A percentile compares a stretch with the other conserved stretches of the same genome.
Conservation (phyloP, 2,797 vertebrate species). For the Pelodytes ibericus region DNA sequence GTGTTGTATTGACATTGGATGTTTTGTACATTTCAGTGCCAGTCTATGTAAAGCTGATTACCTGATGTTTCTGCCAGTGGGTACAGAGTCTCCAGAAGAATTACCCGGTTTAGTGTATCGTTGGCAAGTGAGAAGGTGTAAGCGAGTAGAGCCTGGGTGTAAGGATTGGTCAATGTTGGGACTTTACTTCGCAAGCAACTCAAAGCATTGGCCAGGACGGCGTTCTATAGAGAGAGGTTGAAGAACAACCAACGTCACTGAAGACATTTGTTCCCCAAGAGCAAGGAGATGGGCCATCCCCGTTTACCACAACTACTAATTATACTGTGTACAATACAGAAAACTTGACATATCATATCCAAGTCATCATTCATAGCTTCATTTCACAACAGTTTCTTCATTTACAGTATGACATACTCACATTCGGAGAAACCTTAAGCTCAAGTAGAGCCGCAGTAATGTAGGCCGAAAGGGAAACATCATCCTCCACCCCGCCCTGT, state of each 20-base stretch:
- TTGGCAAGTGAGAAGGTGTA: constrained; percentile 21
- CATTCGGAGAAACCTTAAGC: constrained; percentile 57
- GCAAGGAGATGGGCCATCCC: too few species aligned
- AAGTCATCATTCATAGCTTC: too few species aligned
- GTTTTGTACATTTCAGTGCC: too few species aligned
- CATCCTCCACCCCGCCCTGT: constrained; percentile 78
- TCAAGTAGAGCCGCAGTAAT: constrained; percentile 73
- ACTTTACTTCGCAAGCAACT: background rate
- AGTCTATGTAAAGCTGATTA: background rate
- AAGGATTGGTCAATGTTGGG: background rate
- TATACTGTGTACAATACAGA: too few species aligned
- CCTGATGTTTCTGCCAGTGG: background rate
- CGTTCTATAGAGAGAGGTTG: background rate
- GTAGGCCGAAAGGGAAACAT: constrained; percentile 76
- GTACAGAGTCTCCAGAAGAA: constrained; percentile 9
- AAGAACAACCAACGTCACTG: too few species aligned
- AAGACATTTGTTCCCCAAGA: too few species aligned
- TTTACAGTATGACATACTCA: constrained; percentile 59
- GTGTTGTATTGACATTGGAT: too few species aligned
- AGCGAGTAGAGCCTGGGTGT: constrained; percentile 23
- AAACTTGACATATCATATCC: too few species aligned
- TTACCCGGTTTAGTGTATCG: background rate
- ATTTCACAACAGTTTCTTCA: too few species aligned
- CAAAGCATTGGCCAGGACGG: background rate
- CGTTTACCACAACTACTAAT: too few species aligned